A percentile compares a stretch with the other conserved stretches of the same genome.
These are phyloP conservation scores for Sinocyclocheilus anophthalmus DNA, from an alignment of 2,113 vertebrate species.

Conservation along the genomic window DNA sequence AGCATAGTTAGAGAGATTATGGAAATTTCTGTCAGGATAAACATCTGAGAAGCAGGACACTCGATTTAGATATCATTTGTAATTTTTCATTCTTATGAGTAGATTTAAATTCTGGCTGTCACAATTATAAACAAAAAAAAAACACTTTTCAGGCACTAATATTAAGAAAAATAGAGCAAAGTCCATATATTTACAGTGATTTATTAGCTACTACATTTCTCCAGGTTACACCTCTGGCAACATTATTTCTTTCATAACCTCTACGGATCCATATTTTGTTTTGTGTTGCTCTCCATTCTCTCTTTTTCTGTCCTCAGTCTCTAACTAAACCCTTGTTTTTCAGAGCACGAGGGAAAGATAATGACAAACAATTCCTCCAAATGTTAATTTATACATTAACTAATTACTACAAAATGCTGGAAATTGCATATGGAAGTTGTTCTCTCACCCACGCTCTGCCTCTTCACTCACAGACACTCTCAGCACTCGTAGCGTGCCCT, in stretches of 20 bases:
- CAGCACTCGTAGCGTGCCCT: constrained; percentile 69
- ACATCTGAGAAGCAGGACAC: too few species aligned
- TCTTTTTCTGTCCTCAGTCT: constrained; percentile 34
- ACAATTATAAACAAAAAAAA: neutral
- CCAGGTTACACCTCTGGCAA: neutral
- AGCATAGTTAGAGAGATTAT: too few species aligned
- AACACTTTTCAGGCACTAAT: neutral
- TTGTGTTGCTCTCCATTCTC: constrained; percentile 29
- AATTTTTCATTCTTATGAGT: neutral
- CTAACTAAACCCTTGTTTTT: constrained; percentile 51
- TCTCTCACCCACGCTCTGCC: constrained; percentile 86
- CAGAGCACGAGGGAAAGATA: constrained; percentile 70
- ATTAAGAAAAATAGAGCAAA: neutral
- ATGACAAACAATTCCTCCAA: constrained; percentile 91
- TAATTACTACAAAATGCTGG: constrained; percentile 97
- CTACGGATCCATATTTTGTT: neutral
- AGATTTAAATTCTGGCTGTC: neutral
- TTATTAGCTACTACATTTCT: neutral
- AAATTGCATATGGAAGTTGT: constrained; percentile 92
- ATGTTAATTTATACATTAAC: constrained; percentile 99
- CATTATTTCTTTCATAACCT: neutral
- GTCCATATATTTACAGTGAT: neutral
- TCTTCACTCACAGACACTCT: constrained; percentile 83
- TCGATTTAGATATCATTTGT: too few species aligned
- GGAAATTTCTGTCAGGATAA: too few species aligned